Evolutionary conservation across 1,140 invertebrate genomes (phyloP), one percentile per base, ranked within the genome.

Genomic region (Aphis gossypii): DNA sequence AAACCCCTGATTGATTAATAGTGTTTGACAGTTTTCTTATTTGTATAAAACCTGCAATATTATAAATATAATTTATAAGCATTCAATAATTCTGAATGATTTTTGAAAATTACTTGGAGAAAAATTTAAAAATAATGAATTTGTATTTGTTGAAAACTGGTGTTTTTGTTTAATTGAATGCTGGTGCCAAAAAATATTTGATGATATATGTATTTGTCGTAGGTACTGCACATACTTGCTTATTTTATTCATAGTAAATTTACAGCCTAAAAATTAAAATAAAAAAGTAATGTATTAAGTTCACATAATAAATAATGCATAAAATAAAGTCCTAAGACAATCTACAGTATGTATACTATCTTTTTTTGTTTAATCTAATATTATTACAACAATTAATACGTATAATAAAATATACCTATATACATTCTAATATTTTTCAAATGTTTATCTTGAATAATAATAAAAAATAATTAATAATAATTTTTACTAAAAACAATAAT

Each of bases 231-330:
- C 21, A 92, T 38, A 93, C 35, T 86, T 93, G 35, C 82, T 44
- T 25, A 56, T 9, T 93, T 23, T 93, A 93, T 86, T 93, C 92
- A 93, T 93, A 84, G 51, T 92, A 83, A 76, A 35, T 92, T 35
- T 48, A 0, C 6, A 60, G 8, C 20, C 89, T 68, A 21, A 38
- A 89, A 56, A 89, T 54, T 14, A 54, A 9, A n/a, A 25, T 46
- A 44, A 46, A 44, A 86, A 86, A 14, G 9, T n/a, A 76, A n/a
- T 76, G 8, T 18, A n/a, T 35, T 18, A 4, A 35, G 14, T 35
- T 35, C 14, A 51, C 14, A n/a, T 60, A 60, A 30, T 30, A 60
- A 60, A 11, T 60, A 60, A 11, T 60, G 8, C 8, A 60, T 44
- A 44, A 44, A 44, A 35, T 35, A 35, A 35, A 35, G 35, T 35